Evolutionary conservation across 92 coral and sea anemone genomes (phyloP), one percentile per base, ranked within the genome.

Genomic region (Anthopleura xanthogrammica): DNA sequence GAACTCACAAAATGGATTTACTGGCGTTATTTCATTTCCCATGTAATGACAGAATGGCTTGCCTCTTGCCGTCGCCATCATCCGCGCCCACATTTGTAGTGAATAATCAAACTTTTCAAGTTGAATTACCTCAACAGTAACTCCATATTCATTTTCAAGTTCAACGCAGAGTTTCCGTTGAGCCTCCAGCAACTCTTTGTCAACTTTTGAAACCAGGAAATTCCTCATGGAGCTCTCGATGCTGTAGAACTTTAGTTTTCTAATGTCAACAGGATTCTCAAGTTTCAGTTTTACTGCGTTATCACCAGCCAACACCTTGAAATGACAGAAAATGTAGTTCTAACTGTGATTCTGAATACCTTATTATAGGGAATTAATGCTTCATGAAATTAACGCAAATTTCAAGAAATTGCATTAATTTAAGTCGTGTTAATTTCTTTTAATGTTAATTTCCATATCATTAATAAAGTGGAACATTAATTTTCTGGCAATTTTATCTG

Each of bases 1-100:
- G 46, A 95, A 85, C 75, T 95, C 98, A 92, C 98, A 93, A 60
- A 88, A 91, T 16, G 98, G 98, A 36, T 94, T 93, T 17, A 90
- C 86, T 7, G 89, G 60, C 3, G 87, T 54, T 12, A 76, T 75
- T 56, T 86, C 90, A 79, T 85, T 80, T 11, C 97, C 97, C 94
- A 93, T 85, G 78, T 93, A 85, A 42, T 88, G 89, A 77, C 98
- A 94, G 80, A 95, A 95, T 40, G 95, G 87, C 50, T 95, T 91
- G 41, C 95, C 93, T 40, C 97, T 95, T 19, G 94, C 85, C 24
- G 92, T 79, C 7, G 96, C 92, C 94, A 95, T 95, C 97, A 90
- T 95, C 12, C 91, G 80, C 11, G 95, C 87, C 98, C 98, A 95
- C 74, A 95, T 93, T 71, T 91, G 92, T 39, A 95, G 83, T 57